A percentile compares a stretch with the other conserved stretches of the same genome.
phyloP scores from a whole-genome alignment of 2,113 vertebrate species.

The Megalops atlanticus region DNA sequence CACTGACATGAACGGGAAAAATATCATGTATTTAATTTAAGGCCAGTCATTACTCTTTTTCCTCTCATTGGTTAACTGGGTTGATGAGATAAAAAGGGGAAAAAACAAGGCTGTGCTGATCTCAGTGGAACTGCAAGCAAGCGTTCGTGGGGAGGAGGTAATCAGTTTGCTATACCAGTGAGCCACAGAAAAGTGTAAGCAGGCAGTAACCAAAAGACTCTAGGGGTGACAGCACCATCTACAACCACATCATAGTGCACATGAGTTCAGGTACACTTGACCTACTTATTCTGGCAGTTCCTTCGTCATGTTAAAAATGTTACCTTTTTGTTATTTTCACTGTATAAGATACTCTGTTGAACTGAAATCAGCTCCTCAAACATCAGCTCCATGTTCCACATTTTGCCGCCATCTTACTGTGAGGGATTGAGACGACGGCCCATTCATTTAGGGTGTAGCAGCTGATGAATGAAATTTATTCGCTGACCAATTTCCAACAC shows the following conservation, averaged over 20 bases:
- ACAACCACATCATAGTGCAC: neutral
- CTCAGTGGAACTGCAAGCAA: neutral
- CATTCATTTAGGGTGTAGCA: neutral
- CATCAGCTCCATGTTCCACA: no score
- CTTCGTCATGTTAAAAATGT: neutral
- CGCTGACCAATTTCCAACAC: neutral
- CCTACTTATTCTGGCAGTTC: neutral
- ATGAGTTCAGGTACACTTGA: neutral
- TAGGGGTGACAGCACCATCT: neutral
- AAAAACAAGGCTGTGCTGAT: neutral
- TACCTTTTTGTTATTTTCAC: no score
- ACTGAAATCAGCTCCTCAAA: no score
- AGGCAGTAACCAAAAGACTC: neutral
- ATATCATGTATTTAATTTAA: neutral
- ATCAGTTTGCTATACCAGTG: neutral
- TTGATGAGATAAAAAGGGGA: conserved; percentile 3
- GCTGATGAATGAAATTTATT: neutral
- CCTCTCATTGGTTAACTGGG: neutral
- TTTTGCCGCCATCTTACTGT: no score
- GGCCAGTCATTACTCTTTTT: conserved; percentile 3
- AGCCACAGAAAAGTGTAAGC: neutral
- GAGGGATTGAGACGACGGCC: no score
- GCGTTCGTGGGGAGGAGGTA: neutral
- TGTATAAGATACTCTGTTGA: no score
- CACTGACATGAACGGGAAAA: neutral